phyloP scores from a whole-genome alignment of 1,140 invertebrate species.

The Aphelinus atriplicis region DNA sequence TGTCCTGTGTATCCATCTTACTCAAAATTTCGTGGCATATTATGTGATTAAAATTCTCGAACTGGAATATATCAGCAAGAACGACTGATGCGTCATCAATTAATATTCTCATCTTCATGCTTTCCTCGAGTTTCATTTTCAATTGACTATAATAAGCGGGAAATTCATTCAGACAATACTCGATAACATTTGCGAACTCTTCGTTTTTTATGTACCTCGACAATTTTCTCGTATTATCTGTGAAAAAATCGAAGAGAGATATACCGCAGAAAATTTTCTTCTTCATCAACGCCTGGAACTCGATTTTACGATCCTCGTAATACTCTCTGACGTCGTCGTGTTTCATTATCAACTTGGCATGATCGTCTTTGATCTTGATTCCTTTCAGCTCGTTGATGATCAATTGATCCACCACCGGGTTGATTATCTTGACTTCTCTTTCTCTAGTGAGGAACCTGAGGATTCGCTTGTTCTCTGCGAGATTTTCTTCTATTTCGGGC shows the following conservation, averaged over 20 bases:
- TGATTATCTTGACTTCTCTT: no score
- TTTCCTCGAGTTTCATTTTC: neutral
- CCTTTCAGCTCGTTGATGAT: no score
- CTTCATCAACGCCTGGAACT: neutral
- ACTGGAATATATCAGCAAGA: neutral
- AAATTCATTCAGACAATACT: conserved; percentile 3
- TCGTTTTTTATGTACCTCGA: neutral
- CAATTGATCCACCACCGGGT: no score
- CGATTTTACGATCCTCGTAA: neutral
- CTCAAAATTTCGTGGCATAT: no score
- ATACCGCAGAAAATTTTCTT: neutral
- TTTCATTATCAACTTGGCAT: neutral
- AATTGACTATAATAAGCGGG: neutral
- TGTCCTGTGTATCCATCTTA: no score
- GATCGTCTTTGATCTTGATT: neutral
- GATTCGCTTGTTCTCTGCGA: no score
- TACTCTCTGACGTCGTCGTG: neutral
- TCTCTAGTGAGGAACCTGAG: no score
- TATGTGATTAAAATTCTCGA: neutral
- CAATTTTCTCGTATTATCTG: neutral
- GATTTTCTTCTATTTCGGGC: neutral
- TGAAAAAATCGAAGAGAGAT: conserved; percentile 6
- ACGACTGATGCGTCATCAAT: neutral
- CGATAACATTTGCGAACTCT: neutral
- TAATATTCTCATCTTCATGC: neutral